Percentiles rank a stretch among this genome's conserved stretches.
These are phyloP conservation scores for Megastigmus dorsalis DNA, from an alignment of 2,888 invertebrate genomes.

Conservation along the genomic window DNA sequence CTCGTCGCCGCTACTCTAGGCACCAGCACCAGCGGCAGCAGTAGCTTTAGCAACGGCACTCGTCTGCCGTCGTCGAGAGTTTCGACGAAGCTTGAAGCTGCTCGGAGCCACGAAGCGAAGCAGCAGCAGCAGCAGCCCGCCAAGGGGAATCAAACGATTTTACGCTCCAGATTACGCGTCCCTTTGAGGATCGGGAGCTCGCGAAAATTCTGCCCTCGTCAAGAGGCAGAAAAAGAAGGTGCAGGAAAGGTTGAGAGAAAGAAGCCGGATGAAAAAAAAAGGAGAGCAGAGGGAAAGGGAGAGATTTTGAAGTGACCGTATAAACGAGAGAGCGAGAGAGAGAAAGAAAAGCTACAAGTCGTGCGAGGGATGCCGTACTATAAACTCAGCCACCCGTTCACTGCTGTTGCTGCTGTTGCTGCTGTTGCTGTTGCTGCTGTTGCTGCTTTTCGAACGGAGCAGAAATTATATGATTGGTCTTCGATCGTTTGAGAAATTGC, in stretches of 20 bases:
- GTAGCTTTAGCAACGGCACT: too few relatives aligned
- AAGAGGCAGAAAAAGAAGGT: not conserved
- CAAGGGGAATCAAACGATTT: slow-evolving; percentile 70
- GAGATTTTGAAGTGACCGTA: not conserved
- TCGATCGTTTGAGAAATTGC: slow-evolving; percentile 25
- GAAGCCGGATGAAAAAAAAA: not conserved
- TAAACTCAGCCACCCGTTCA: not conserved
- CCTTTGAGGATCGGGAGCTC: slow-evolving; percentile 40
- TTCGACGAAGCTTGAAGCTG: not conserved
- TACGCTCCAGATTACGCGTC: slow-evolving; percentile 68
- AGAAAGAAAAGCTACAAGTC: slow-evolving; percentile 10
- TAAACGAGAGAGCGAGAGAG: too few relatives aligned
- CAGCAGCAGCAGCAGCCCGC: not conserved
- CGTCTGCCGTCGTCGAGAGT: not conserved
- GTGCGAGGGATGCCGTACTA: not conserved
- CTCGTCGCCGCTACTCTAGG: too few relatives aligned
- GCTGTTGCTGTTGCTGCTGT: too few relatives aligned
- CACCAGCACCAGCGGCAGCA: too few relatives aligned
- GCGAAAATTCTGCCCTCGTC: slow-evolving; percentile 30
- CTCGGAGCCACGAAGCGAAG: not conserved
- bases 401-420: too few relatives aligned
- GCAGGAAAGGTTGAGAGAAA: not conserved
- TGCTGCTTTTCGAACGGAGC: not conserved
- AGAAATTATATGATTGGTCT: not conserved
- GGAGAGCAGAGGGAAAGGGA: not conserved